Base-by-base conservation (phyloP, 1,140 invertebrate species). In the Dendroctonus valens region DNA sequence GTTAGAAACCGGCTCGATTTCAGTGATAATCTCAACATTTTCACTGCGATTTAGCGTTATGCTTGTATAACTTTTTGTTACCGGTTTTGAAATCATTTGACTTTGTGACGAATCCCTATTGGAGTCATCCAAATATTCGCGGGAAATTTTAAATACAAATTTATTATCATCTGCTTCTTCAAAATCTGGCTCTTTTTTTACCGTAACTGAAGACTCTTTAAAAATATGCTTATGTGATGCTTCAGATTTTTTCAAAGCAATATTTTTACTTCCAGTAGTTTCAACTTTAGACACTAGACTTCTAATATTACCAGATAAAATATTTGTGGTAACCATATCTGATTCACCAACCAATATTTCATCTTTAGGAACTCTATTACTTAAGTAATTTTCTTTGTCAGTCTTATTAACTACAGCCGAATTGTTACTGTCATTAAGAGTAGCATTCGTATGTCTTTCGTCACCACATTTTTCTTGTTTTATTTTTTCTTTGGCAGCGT, bases 11-110 rank as follows among this genome's bases (percentile, higher is more conserved):
- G 74, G 74, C 39, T 74, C 70, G 41, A 76, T 71, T 69, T 77
- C 73, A 12, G 74, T 76, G 38, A 77, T 74, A 8, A 74, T 76
- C 58, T 76, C 75, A 0, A 74, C 67, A 52, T 76, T 76, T 51
- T 75, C 73, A 14, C 64, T 69, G 11, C 73, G 65, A 63, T 77
- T 75, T 9, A 77, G 57, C 0, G 73, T 77, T 8, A 75, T 73
- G 51, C 73, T 76, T 11, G 72, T 75, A 49, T 73, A 76, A 15
- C 59, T 68, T 42, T 68, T 68, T 9, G 59, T 63, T 11, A 62
- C 42, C 3, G 66, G 59, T 50, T 58, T 59, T 38, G 57, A 53
- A 46, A 41, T 41, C 12, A 46, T 7, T 44, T 67, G 57, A 6
- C 41, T 11, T 38, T 53, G 39, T 7, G 55, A n/a, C 3, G 26